These are phyloP conservation scores for Watsonalla binaria DNA, from an alignment of 2,888 invertebrate species.

Conservation along the genomic window DNA sequence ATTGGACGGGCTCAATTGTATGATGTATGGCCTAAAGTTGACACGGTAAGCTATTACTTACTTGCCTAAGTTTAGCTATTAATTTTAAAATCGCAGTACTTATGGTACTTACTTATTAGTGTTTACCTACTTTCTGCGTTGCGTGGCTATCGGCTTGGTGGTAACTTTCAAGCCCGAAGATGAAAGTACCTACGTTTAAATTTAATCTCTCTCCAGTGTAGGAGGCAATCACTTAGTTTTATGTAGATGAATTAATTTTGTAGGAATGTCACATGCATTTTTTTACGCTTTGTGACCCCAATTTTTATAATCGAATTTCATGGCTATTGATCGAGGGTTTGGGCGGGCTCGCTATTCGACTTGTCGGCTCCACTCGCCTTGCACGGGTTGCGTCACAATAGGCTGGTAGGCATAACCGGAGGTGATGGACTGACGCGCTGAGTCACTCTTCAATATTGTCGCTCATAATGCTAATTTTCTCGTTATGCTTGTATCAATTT, in stretches of 20 bases:
- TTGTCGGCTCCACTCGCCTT: slow-evolving; percentile 51
- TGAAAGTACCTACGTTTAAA: too few relatives aligned
- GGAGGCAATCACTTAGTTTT: neutral
- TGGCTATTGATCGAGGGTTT: slow-evolving; percentile 66
- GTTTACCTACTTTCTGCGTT: too few relatives aligned
- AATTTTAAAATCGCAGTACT: too few relatives aligned
- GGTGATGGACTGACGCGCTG: slow-evolving; percentile 67
- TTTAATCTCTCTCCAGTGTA: too few relatives aligned
- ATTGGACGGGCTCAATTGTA: too few relatives aligned
- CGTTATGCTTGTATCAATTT: slow-evolving; percentile 73
- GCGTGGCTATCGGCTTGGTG: too few relatives aligned
- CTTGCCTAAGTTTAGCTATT: too few relatives aligned
- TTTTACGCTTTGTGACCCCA: slow-evolving; percentile 39
- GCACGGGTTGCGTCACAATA: slow-evolving; percentile 55
- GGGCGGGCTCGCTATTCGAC: slow-evolving; percentile 65
- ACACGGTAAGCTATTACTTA: too few relatives aligned
- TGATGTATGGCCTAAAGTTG: too few relatives aligned
- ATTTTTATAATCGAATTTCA: slow-evolving; percentile 69
- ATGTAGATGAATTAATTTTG: slow-evolving; percentile 3
- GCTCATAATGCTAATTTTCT: slow-evolving; percentile 73
- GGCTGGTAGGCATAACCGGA: slow-evolving; percentile 44
- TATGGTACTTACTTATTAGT: too few relatives aligned
- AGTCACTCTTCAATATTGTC: slow-evolving; percentile 72
- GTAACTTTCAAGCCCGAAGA: too few relatives aligned
- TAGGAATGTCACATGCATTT: slow-evolving; percentile 25